Conservation (phyloP, 2,888 invertebrate species). For the Drosophila helvetica region DNA sequence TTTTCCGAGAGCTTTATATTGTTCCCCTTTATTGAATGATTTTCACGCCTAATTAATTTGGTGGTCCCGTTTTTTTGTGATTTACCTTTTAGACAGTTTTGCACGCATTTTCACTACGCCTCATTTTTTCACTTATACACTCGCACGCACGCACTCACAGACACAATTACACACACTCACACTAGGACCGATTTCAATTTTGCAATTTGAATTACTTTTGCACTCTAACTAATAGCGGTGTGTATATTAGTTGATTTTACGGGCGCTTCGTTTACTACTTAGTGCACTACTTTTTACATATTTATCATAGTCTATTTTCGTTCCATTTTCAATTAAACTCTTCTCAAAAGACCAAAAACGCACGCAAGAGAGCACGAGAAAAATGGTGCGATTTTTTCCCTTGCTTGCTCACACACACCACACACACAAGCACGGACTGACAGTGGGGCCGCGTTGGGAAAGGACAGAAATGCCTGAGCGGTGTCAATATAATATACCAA, state of each 20-base stretch:
- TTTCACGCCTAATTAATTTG: conserved; percentile 23
- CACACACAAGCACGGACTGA: conserved; percentile 53
- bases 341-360: conserved; percentile 44
- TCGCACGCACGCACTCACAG: conserved; percentile 46
- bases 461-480: conserved; percentile 16
- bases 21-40: conserved; percentile 6
- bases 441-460: conserved; percentile 42
- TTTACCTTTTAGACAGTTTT: conserved; percentile 70
- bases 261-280: conserved; percentile 23
- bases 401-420: conserved; percentile 68
- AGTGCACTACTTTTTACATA: conserved; percentile 36
- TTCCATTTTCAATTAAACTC: conserved; percentile 33
- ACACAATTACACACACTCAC: conserved; percentile 63
- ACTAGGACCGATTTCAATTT: conserved; percentile 50
- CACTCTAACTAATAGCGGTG: conserved; percentile 25
- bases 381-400: conserved; percentile 76
- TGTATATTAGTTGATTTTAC: conserved; percentile 15
- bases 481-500: conserved; percentile 10
- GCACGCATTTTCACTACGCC: conserved; percentile 74
- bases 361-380: conserved; percentile 74
- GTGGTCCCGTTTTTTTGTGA: conserved; percentile 14
- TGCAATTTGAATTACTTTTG: conserved; percentile 22
- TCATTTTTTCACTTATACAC: conserved; percentile 71
- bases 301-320: conserved; percentile 23
- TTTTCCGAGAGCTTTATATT: conserved; percentile 3